phyloP scores from a whole-genome alignment of 2,113 vertebrate genomes.

The Macrotis lagotis region DNA sequence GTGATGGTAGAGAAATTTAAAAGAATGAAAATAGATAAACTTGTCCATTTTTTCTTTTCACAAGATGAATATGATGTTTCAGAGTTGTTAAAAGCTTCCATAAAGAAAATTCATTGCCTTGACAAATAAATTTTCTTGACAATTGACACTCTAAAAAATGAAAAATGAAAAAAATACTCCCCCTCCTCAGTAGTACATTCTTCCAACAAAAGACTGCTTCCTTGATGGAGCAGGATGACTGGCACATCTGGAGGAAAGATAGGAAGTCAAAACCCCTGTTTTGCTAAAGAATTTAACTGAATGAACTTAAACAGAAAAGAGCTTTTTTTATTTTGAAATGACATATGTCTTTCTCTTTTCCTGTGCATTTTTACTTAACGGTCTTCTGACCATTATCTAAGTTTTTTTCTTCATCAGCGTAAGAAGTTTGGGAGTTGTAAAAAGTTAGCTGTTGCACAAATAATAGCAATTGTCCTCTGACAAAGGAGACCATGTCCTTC shows the following conservation, averaged over 20 bases:
- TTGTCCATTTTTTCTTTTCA: not conserved
- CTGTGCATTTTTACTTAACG: constrained; percentile 1
- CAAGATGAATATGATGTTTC: not conserved
- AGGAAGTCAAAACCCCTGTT: constrained; percentile 41
- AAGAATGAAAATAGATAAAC: not conserved
- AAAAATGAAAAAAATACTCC: not conserved
- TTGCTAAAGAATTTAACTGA: constrained; percentile 40
- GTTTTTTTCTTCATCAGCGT: not conserved
- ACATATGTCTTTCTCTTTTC: not conserved
- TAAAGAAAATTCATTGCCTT: not conserved
- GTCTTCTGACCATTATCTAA: not conserved
- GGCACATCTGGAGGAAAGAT: not conserved
- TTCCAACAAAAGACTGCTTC: constrained; percentile 32
- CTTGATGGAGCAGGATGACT: constrained; percentile 35
- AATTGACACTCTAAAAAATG: constrained; percentile 7
- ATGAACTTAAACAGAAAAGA: constrained; percentile 23
- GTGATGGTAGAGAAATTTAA: not conserved
- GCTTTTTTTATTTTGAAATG: constrained; percentile 28
- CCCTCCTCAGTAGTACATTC: constrained; percentile 36
- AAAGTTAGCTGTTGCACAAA: not conserved
- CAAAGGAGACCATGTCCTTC: not conserved
- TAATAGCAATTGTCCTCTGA: constrained; percentile 10
- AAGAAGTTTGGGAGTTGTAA: constrained; percentile 9
- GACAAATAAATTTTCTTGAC: constrained; percentile 15
- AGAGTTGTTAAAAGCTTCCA: not conserved